Conservation (phyloP, 2,113 vertebrate genomes). For the Scophthalmus maximus region DNA sequence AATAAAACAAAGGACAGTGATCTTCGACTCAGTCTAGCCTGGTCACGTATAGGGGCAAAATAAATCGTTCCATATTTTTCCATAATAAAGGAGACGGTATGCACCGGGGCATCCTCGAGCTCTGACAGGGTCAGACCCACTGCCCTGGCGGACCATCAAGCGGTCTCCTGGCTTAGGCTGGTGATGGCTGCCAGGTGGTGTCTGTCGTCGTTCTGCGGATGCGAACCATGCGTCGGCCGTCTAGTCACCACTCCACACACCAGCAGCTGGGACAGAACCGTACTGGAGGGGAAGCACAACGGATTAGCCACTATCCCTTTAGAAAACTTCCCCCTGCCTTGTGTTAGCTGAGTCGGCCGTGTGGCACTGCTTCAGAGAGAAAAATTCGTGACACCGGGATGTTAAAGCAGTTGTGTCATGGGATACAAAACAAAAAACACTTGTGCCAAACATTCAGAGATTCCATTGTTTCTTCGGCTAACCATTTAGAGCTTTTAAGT, state of each 20-base stretch:
- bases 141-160: constrained; percentile 56
- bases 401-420: constrained; percentile 30
- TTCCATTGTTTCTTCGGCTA: constrained; percentile 4
- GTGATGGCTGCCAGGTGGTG: constrained; percentile 71
- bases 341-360: constrained; percentile 25
- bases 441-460: constrained; percentile 8
- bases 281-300: constrained; percentile 21
- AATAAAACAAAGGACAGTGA: constrained; percentile 13
- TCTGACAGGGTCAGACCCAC: constrained; percentile 44
- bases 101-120: constrained; percentile 34
- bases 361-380: constrained; percentile 49
- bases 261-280: constrained; percentile 61
- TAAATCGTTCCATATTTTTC: constrained; percentile 60
- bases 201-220: constrained; percentile 39
- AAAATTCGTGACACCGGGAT: constrained; percentile 55
- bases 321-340: constrained; percentile 32
- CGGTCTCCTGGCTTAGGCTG: constrained; percentile 46
- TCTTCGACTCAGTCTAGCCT: constrained; percentile 12
- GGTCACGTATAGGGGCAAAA: constrained; percentile 46
- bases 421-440: constrained; percentile 44
- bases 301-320: constrained; percentile 40
- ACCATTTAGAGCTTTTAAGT: not conserved
- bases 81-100: constrained; percentile 57
- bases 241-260: constrained; percentile 45
- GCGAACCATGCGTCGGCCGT: constrained; percentile 43